Base-by-base conservation (phyloP, 2,888 invertebrate species). In the Ptychoptera contaminata region DNA sequence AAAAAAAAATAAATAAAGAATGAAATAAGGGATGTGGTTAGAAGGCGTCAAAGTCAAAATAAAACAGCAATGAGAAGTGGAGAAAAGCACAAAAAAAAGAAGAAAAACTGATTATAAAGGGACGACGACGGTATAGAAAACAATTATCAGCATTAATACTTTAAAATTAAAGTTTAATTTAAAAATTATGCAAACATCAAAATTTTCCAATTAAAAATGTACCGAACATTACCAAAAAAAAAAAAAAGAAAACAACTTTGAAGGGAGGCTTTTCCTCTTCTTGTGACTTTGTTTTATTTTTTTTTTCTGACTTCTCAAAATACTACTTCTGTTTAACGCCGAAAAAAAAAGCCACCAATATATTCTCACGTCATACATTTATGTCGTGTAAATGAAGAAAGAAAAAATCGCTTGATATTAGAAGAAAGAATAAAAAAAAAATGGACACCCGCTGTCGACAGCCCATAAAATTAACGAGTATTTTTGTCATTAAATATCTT, bases 401-500 rank as follows among this genome's bases (percentile, higher is more conserved):
- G 11, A 11, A 11, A 32, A 11, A 7, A 7, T 32, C 32, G 11
- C n/a, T 9, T 32, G 9, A 11, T 32, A 11, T 32, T 32, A 11
- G 9, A 32, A 32, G 32, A 32, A 9, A 32, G 11, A 7, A 11
- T 3, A 32, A 3, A 9, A n/a, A 32, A 32, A 11, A 23, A 43
- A 43, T 43, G 41, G 45, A 44, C 39, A 43, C 46, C 50, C 48
- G 48, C 50, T 50, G 50, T 48, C 48, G 45, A 46, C 48, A 48
- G 46, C 39, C 46, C 44, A 48, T 48, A 47, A 47, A 47, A 48
- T 45, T 42, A 50, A 50, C 48, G 47, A 43, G 44, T 44, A 48
- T 45, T 50, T 50, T 48, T 48, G 45, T 50, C 47, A 48, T 50
- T 50, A 50, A 50, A 48, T 46, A 48, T 48, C 47, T 48, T 47